These are phyloP conservation scores for Margaritifera margaritifera DNA, from an alignment of 2,888 invertebrate species.

Conservation along the genomic window DNA sequence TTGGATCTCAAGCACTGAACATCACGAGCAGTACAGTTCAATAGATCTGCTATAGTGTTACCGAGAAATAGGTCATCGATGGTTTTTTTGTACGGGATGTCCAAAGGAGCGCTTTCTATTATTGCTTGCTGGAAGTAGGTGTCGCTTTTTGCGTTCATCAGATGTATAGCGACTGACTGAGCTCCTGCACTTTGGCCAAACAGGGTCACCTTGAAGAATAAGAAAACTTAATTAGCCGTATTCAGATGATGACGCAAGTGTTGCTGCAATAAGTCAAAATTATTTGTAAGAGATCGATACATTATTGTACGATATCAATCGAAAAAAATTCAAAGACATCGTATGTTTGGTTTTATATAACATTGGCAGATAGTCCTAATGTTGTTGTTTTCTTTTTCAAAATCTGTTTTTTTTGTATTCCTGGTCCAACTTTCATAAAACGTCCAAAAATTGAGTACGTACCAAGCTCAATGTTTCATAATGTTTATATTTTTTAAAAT, in stretches of 20 bases:
- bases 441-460: no score
- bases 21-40: conserved; percentile 44
- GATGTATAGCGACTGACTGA: conserved; percentile 46
- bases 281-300: neutral
- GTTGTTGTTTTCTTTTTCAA: no score
- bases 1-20: conserved; percentile 46
- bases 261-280: neutral
- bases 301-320: no score
- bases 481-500: no score
- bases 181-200: conserved; percentile 57
- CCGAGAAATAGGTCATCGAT: conserved; percentile 48
- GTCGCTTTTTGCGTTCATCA: conserved; percentile 32
- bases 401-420: no score
- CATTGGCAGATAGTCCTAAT: no score
- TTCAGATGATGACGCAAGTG: neutral
- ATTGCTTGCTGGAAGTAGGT: conserved; percentile 43
- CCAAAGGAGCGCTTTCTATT: conserved; percentile 47
- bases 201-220: conserved; percentile 45
- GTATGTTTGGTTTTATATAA: no score
- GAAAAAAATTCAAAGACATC: no score
- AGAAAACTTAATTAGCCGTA: neutral
- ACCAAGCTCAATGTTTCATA: no score
- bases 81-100: conserved; percentile 46
- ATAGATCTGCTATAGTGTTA: conserved; percentile 31
- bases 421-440: no score